Evolutionary conservation across 2,797 vertebrate genomes (phyloP).

Genomic region (Chrysocyon brachyurus): DNA sequence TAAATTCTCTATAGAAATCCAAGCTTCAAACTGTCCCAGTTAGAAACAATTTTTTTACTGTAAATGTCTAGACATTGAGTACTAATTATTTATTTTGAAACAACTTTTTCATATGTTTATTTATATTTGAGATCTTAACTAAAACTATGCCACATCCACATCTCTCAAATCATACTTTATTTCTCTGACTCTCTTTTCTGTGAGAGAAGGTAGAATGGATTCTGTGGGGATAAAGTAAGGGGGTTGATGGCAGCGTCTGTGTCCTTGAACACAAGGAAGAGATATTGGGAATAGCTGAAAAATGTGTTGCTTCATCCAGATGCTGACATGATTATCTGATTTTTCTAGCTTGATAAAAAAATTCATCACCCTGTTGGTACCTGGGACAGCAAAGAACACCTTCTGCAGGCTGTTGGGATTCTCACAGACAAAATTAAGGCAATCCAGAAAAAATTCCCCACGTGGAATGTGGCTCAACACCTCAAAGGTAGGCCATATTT

Average conservation of each 20-base stretch:
- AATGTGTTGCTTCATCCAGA: neutral
- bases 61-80: neutral
- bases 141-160: neutral
- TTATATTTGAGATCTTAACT: neutral
- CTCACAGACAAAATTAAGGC: conserved; percentile 67
- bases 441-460: conserved; percentile 83
- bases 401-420: conserved; percentile 82
- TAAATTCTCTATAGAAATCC: neutral
- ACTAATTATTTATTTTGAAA: conserved; percentile 18
- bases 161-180: neutral
- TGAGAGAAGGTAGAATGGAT: conserved; percentile 38
- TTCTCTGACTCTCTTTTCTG: neutral
- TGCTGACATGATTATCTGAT: conserved; percentile 36
- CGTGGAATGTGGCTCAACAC: conserved; percentile 72
- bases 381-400: conserved; percentile 85
- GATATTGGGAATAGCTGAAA: neutral
- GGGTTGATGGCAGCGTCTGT: neutral
- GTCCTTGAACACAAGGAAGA: neutral
- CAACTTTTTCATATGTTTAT: neutral
- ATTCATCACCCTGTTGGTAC: conserved; percentile 37
- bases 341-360: conserved; percentile 84
- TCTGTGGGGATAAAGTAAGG: neutral
- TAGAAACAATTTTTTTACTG: conserved; percentile 48
- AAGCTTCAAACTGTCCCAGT: neutral
- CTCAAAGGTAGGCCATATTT: conserved; percentile 83